Percentiles rank a stretch among this genome's conserved stretches.
Evolutionary conservation across 2,888 invertebrate species (phyloP).

Genomic region (Drosophila mimetica): DNA sequence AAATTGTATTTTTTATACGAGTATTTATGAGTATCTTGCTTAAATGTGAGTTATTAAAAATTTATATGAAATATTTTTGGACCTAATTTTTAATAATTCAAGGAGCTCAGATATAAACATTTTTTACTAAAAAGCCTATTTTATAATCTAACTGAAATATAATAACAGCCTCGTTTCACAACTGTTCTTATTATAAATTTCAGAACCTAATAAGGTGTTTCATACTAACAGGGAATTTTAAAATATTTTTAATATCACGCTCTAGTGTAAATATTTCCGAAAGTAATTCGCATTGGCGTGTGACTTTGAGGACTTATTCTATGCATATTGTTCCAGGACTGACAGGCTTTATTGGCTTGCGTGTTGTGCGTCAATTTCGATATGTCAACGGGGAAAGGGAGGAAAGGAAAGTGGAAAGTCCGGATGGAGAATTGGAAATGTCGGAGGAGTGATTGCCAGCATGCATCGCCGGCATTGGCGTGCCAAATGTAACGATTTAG

Average conservation of each 20-base stretch:
- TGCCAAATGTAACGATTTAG: constrained; percentile 62
- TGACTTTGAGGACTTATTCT: constrained; percentile 34
- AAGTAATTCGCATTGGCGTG: constrained; percentile 4
- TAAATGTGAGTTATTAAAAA: too few relatives aligned
- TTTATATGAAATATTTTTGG: too few relatives aligned
- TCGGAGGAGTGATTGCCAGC: constrained; percentile 67
- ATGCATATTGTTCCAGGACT: constrained; percentile 2
- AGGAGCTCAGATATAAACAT: too few relatives aligned
- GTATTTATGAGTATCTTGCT: too few relatives aligned
- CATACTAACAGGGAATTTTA: not conserved
- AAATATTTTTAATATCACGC: not conserved
- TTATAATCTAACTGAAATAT: too few relatives aligned
- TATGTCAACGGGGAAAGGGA: not conserved
- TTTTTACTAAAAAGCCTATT: too few relatives aligned
- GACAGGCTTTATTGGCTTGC: constrained; percentile 35
- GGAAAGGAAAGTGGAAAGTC: not conserved
- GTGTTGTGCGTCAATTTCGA: constrained; percentile 62
- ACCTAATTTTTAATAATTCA: too few relatives aligned
- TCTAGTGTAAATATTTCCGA: not conserved
- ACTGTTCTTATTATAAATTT: not conserved
- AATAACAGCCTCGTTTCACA: too few relatives aligned
- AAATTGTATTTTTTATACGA: too few relatives aligned
- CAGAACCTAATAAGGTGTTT: too few relatives aligned
- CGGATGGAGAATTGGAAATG: constrained; percentile 62
- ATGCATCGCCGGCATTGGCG: constrained; percentile 72